Evolutionary conservation across 2,888 invertebrate species (phyloP).

Genomic region (Cheiracanthium punctorium): DNA sequence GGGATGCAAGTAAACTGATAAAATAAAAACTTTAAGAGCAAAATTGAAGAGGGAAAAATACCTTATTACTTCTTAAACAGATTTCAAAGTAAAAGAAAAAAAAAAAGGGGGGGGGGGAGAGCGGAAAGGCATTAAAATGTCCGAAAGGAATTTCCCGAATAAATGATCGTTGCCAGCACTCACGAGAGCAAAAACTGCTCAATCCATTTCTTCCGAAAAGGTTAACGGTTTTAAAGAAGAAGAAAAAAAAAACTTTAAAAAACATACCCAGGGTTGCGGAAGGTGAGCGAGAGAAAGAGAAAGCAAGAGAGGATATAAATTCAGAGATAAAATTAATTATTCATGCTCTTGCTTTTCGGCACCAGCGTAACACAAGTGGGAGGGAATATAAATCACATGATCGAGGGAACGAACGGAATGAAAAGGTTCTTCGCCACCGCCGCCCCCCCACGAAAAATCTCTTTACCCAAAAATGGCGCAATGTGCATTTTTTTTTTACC

Average conservation of each 20-base stretch:
- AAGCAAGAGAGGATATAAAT: slow-evolving; percentile 1
- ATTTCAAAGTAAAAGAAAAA: no score
- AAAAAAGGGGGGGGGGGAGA: neutral
- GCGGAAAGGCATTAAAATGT: neutral
- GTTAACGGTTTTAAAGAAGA: neutral
- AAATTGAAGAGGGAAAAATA: neutral
- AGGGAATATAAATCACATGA: slow-evolving; percentile 15
- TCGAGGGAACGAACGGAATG: slow-evolving; percentile 2
- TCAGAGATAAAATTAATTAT: slow-evolving; percentile 15
- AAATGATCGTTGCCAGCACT: slow-evolving; percentile 9
- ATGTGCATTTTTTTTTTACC: neutral
- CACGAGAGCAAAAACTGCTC: slow-evolving; percentile 12
- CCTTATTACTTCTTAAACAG: neutral
- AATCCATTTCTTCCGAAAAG: slow-evolving; percentile 5
- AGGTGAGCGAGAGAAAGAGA: neutral
- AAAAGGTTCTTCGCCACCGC: slow-evolving; percentile 1
- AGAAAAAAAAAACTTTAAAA: slow-evolving; percentile 11
- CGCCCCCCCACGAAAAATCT: slow-evolving; percentile 2
- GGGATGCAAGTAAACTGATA: no score
- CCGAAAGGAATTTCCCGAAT: slow-evolving; percentile 1
- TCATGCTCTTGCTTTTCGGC: slow-evolving; percentile 17
- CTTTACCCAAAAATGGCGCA: neutral
- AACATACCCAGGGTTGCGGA: neutral
- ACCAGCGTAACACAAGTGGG: slow-evolving; percentile 15
- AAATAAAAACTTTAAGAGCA: neutral